phyloP scores from a whole-genome alignment of 2,113 vertebrate genomes.

The Athene cunicularia region DNA sequence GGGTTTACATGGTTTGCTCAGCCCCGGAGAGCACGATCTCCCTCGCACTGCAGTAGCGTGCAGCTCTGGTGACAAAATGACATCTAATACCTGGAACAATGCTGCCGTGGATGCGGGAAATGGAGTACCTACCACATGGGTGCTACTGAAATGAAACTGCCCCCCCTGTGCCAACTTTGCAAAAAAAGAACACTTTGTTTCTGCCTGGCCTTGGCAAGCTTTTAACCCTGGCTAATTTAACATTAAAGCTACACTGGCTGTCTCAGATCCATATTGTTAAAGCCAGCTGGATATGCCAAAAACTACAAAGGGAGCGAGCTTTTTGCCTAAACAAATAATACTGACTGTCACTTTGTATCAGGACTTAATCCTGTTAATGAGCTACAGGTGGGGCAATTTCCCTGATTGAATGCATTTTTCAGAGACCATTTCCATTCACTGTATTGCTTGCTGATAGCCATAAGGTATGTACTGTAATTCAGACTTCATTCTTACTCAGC shows the following conservation, averaged over 20 bases:
- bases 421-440: conserved; percentile 33
- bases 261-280: conserved; percentile 70
- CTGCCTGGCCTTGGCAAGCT: conserved; percentile 64
- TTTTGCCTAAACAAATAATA: conserved; percentile 73
- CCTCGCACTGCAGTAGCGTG: rapidly evolving
- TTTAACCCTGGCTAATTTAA: conserved; percentile 64
- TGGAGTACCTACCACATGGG: conserved; percentile 44
- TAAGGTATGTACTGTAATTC: not conserved
- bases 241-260: conserved; percentile 69
- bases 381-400: conserved; percentile 66
- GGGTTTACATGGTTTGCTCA: rapidly evolving
- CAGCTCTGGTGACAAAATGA: not conserved
- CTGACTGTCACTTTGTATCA: conserved; percentile 72
- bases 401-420: conserved; percentile 55
- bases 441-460: not conserved
- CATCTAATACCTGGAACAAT: not conserved
- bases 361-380: conserved; percentile 68
- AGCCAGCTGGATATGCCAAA: conserved; percentile 68
- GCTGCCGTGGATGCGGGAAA: not conserved
- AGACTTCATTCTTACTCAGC: not conserved
- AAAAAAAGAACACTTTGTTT: conserved; percentile 67
- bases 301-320: conserved; percentile 49
- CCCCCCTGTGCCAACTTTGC: conserved; percentile 25
- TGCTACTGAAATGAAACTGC: conserved; percentile 57
- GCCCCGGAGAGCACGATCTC: rapidly evolving